phyloP scores from a whole-genome alignment of 2,888 invertebrate genomes.

The Seladonia tumulorum region DNA sequence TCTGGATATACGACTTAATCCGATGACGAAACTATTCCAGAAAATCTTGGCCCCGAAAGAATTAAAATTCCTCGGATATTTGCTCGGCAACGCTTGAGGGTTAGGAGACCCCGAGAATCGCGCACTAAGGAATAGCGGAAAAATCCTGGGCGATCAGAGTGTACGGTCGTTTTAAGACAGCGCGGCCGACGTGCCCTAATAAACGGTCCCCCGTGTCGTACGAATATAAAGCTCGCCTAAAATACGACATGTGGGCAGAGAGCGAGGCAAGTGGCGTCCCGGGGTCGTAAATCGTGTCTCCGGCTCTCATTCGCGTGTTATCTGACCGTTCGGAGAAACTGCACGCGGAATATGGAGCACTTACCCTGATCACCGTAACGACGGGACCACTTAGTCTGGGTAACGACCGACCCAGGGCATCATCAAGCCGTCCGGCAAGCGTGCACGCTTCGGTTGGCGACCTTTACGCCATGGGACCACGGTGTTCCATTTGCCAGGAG shows the following conservation, averaged over 20 bases:
- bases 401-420: conserved; percentile 76
- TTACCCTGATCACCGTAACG: conserved; percentile 74
- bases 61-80: background rate
- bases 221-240: background rate
- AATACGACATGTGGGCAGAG: conserved; percentile 51
- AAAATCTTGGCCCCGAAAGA: background rate
- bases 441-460: conserved; percentile 73
- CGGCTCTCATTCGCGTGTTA: conserved; percentile 63
- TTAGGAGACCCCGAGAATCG: background rate
- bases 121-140: too few species aligned
- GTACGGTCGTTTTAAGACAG: background rate
- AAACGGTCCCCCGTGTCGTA: background rate
- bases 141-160: background rate
- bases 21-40: background rate
- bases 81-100: background rate
- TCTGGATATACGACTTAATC: background rate
- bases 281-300: conserved; percentile 63
- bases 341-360: conserved; percentile 76
- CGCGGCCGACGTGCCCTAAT: background rate
- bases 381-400: conserved; percentile 75
- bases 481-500: conserved; percentile 67
- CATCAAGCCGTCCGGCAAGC: conserved; percentile 60
- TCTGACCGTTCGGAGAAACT: conserved; percentile 69
- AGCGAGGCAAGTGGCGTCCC: conserved; percentile 62
- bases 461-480: conserved; percentile 73